Evolutionary conservation across 1,140 invertebrate genomes (phyloP), one percentile per base, ranked within the genome.

Genomic region (Capitella teleta): DNA sequence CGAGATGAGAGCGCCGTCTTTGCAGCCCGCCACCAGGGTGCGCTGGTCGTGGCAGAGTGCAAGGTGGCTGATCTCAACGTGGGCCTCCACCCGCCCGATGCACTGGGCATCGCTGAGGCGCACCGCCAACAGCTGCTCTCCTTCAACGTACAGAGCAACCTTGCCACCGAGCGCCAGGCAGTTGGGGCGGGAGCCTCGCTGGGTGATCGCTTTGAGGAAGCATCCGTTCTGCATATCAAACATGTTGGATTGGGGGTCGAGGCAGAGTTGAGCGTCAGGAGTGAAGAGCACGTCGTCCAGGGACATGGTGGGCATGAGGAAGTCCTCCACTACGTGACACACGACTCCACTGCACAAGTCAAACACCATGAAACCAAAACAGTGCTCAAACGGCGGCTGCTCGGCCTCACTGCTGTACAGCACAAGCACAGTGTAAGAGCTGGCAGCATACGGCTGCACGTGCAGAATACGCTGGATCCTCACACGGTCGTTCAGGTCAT

Each of bases 1-100:
- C 2, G 66, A 63, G 2, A 62, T 47, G 4, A 70, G 49, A 0
- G 61, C 52, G 1, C 68, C 68, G 48, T 70, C 66, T 8, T 42
- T 41, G 34, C 66, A 69, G 10, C 68, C 68, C 12, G 64, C 58
- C 5, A 70, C 47, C n/a, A 69, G 40, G 0, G 66, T 69, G 28
- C 60, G 48, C 5, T 67, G 53, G 47, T 70, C 64, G 18, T 52
- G 34, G 47, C 65, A 61, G 12, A 66, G 45, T 21, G 47, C 49
- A 10, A 70, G 16, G 30, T 42, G 46, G 23, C 56, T 59, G 25
- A 68, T 50, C 12, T 56, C 47, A 2, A 58, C 58, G 41, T 70
- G 63, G 1, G 67, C 60, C 14, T 67, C 59, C 38, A 67, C 65
- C n/a, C 40, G 50, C 1, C 57, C 68, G 26, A 70, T 57, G n/a